These are phyloP conservation scores for Carcina quercana DNA, from an alignment of 2,888 invertebrate genomes.

Conservation along the genomic window DNA sequence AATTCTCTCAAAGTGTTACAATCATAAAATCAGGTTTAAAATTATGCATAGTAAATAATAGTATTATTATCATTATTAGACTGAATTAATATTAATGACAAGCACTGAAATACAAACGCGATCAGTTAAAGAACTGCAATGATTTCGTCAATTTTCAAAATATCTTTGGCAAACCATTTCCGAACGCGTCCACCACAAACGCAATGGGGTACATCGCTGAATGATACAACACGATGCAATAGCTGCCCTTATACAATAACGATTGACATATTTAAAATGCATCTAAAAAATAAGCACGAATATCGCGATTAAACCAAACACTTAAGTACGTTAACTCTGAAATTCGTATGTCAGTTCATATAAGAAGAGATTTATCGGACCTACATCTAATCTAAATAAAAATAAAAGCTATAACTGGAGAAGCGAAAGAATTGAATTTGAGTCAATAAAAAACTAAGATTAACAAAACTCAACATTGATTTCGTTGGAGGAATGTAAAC, in stretches of 20 bases:
- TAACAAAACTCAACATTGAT: slow-evolving; percentile 69
- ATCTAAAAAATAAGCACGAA: slow-evolving; percentile 61
- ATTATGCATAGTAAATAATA: slow-evolving; percentile 65
- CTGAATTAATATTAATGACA: slow-evolving; percentile 51
- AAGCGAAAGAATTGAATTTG: slow-evolving; percentile 48
- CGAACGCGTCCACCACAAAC: slow-evolving; percentile 44
- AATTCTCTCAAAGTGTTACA: slow-evolving; percentile 60
- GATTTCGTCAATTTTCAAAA: slow-evolving; percentile 43
- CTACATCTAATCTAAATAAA: slow-evolving; percentile 51
- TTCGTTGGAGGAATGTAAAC: slow-evolving; percentile 71
- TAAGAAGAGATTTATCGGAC: slow-evolving; percentile 50
- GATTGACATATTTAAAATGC: slow-evolving; percentile 54
- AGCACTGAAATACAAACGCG: slow-evolving; percentile 43
- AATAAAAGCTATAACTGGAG: slow-evolving; percentile 57
- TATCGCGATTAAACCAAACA: slow-evolving; percentile 39
- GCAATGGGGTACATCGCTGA: slow-evolving; percentile 49
- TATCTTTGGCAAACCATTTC: slow-evolving; percentile 66
- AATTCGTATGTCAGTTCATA: slow-evolving; percentile 54
- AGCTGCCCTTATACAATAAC: slow-evolving; percentile 63
- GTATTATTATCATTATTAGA: slow-evolving; percentile 41
- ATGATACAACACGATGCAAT: slow-evolving; percentile 56
- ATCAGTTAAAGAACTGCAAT: slow-evolving; percentile 35
- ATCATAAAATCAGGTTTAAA: slow-evolving; percentile 47
- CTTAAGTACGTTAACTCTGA: slow-evolving; percentile 67
- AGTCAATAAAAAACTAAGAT: slow-evolving; percentile 59